phyloP scores from a whole-genome alignment of 2,888 invertebrate species.

The Pandemis heparana region DNA sequence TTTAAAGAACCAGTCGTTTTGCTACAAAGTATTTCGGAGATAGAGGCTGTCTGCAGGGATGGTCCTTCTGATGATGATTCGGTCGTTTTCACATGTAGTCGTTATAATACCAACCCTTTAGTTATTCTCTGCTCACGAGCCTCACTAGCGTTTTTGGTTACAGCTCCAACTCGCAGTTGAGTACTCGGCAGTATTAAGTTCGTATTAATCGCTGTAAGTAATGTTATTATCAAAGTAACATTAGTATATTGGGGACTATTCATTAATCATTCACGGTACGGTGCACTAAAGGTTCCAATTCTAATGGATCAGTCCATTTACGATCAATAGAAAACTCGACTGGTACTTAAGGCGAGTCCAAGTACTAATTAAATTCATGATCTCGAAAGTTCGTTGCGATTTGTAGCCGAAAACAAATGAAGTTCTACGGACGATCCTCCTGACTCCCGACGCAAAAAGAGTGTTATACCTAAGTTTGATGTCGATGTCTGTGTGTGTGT shows the following conservation, averaged over 20 bases:
- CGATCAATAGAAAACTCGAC: conserved; percentile 4
- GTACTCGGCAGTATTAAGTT: too few species aligned
- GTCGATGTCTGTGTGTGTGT: too few species aligned
- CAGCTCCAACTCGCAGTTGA: too few species aligned
- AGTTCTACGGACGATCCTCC: background rate
- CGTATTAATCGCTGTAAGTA: background rate
- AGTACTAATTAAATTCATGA: conserved; percentile 5
- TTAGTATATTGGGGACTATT: conserved; percentile 2
- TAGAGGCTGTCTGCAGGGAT: too few species aligned
- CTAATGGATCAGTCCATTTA: conserved; percentile 5
- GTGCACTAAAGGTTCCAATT: background rate
- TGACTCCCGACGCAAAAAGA: background rate
- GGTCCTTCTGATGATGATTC: too few species aligned
- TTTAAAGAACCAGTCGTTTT: too few species aligned
- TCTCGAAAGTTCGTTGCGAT: background rate
- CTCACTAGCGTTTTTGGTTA: too few species aligned
- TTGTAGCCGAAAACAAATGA: background rate
- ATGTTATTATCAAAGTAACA: conserved; percentile 9
- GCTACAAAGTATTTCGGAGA: too few species aligned
- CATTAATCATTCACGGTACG: conserved; percentile 10
- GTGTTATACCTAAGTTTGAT: too few species aligned
- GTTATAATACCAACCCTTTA: too few species aligned
- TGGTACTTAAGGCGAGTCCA: conserved; percentile 6
- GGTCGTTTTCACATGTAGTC: too few species aligned
- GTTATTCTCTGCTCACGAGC: too few species aligned